Evolutionary conservation across 2,797 vertebrate genomes (phyloP).

Genomic region (Scyliorhinus canicula): DNA sequence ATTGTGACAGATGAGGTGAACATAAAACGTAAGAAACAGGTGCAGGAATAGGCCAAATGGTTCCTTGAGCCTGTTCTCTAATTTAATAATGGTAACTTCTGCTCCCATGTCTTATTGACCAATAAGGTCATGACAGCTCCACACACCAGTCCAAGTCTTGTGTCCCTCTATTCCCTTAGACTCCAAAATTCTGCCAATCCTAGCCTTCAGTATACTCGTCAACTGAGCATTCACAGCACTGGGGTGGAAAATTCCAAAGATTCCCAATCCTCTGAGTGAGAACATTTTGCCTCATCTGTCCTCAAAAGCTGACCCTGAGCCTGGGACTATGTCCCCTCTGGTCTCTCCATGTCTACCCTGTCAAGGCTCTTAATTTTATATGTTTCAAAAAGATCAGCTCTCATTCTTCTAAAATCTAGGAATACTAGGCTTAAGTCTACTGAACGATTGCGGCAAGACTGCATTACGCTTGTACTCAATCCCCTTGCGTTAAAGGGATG

Average conservation of each 20-base stretch:
- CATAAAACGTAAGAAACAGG: too few species aligned
- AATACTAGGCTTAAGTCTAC: neutral
- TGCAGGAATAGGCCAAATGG: too few species aligned
- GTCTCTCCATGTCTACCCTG: neutral
- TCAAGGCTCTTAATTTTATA: neutral
- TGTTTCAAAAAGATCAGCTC: neutral
- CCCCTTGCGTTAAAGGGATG: too few species aligned
- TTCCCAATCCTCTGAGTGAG: neutral
- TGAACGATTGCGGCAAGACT: too few species aligned
- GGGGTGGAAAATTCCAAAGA: neutral
- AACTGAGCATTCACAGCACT: neutral
- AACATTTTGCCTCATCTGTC: neutral
- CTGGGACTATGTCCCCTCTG: neutral
- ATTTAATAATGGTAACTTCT: too few species aligned
- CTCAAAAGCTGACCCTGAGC: neutral
- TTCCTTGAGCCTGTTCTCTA: neutral
- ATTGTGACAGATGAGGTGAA: neutral
- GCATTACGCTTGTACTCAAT: too few species aligned
- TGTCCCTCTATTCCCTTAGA: neutral
- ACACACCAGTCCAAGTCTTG: neutral
- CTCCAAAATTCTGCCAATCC: too few species aligned
- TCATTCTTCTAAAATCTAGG: neutral
- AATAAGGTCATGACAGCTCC: neutral
- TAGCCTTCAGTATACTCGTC: too few species aligned
- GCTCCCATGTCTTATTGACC: too few species aligned